Conservation (phyloP, 2,888 invertebrate genomes). For the Helicoverpa assulta region DNA sequence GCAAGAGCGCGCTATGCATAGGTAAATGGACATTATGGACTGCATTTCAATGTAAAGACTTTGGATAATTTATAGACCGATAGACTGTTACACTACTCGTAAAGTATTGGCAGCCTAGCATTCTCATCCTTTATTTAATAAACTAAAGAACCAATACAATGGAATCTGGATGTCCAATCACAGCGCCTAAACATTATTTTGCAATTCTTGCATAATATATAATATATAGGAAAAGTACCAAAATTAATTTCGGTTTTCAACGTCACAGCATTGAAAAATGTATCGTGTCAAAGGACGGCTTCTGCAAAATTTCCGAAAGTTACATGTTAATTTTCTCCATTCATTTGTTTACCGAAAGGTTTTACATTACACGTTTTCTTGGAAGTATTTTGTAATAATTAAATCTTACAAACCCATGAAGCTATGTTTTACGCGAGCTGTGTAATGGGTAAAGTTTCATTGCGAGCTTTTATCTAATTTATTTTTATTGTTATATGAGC, state of each 20-base stretch:
- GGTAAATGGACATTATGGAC: too few relatives aligned
- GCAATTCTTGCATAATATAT: neutral
- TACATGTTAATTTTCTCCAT: constrained; percentile 27
- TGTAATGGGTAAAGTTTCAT: constrained; percentile 87
- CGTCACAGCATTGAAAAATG: neutral
- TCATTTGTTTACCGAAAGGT: constrained; percentile 54
- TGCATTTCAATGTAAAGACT: too few relatives aligned
- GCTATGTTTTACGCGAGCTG: constrained; percentile 80
- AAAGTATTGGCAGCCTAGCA: too few relatives aligned
- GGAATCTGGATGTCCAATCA: constrained; percentile 13
- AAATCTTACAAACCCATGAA: constrained; percentile 83
- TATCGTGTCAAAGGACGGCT: constrained; percentile 1
- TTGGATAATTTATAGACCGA: too few relatives aligned
- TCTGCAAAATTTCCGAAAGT: constrained; percentile 17
- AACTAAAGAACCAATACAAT: neutral
- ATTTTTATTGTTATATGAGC: constrained; percentile 88
- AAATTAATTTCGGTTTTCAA: constrained; percentile 1
- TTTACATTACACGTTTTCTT: constrained; percentile 50
- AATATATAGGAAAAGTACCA: neutral
- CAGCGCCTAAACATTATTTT: constrained; percentile 5
- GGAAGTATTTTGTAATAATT: constrained; percentile 83
- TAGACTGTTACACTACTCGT: too few relatives aligned
- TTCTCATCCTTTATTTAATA: too few relatives aligned
- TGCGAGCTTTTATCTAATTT: constrained; percentile 88
- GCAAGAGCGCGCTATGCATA: too few relatives aligned